Evolutionary conservation across 2,113 vertebrate genomes (phyloP).

Genomic region (Eidolon helvum): DNA sequence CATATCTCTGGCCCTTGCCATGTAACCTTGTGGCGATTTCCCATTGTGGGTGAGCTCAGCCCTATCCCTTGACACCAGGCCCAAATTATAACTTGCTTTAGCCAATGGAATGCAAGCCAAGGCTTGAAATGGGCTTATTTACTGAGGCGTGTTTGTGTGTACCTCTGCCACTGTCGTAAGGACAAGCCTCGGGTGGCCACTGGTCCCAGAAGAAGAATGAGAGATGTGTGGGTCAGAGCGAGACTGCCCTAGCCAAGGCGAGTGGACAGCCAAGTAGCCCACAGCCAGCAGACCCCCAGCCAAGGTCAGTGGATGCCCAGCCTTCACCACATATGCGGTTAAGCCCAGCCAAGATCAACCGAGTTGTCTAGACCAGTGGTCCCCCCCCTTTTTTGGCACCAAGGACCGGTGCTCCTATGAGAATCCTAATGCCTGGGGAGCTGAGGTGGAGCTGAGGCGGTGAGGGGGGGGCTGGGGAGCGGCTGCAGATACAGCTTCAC

Average conservation of each 20-base stretch:
- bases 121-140: background rate
- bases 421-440: too few relatives aligned
- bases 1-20: background rate
- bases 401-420: too few relatives aligned
- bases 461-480: too few relatives aligned
- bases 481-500: too few relatives aligned
- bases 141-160: background rate
- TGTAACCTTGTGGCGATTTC: background rate
- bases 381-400: too few relatives aligned
- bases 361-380: background rate
- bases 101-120: background rate
- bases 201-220: background rate
- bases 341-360: background rate
- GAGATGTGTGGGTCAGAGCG: background rate
- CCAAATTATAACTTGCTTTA: background rate
- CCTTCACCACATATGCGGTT: background rate
- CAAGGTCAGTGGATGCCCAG: fast-evolving
- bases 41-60: background rate
- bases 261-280: background rate
- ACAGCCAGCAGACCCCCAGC: background rate
- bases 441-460: too few relatives aligned
- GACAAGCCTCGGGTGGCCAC: background rate
- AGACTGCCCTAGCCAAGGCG: background rate
- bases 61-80: background rate
- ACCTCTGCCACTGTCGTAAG: background rate